phyloP scores from a whole-genome alignment of 2,797 vertebrate species.

The Phylloscopus collybita region DNA sequence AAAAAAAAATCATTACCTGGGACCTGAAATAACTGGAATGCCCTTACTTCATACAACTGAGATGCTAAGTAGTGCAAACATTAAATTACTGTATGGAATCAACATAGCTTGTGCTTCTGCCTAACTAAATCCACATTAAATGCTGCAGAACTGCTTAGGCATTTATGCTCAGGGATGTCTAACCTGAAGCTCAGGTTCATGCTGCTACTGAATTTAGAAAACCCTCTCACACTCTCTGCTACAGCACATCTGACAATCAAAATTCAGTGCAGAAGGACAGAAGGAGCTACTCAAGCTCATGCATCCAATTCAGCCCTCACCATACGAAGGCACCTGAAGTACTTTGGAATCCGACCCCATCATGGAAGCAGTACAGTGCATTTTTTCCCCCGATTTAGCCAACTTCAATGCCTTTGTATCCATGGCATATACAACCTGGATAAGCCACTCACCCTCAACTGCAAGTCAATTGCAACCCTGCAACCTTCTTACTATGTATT shows the following conservation, averaged over 20 bases:
- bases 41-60: neutral
- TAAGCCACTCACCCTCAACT: neutral
- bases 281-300: neutral
- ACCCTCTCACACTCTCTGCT: neutral
- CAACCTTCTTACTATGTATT: neutral
- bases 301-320: neutral
- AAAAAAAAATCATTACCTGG: neutral
- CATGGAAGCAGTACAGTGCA: neutral
- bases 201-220: neutral
- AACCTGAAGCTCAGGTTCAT: neutral
- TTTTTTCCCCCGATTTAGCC: rapidly evolving
- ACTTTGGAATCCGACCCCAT: neutral
- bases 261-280: neutral
- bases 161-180: neutral
- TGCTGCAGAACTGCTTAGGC: neutral
- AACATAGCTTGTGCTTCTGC: neutral
- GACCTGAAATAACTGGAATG: neutral
- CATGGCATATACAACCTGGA: neutral
- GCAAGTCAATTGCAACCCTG: neutral
- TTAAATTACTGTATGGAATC: neutral
- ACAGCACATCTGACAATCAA: neutral
- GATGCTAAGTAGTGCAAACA: neutral
- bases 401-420: neutral
- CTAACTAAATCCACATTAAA: neutral
- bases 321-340: neutral